Base-by-base conservation (phyloP, 2,888 invertebrate genomes). In the Cerastoderma edule region DNA sequence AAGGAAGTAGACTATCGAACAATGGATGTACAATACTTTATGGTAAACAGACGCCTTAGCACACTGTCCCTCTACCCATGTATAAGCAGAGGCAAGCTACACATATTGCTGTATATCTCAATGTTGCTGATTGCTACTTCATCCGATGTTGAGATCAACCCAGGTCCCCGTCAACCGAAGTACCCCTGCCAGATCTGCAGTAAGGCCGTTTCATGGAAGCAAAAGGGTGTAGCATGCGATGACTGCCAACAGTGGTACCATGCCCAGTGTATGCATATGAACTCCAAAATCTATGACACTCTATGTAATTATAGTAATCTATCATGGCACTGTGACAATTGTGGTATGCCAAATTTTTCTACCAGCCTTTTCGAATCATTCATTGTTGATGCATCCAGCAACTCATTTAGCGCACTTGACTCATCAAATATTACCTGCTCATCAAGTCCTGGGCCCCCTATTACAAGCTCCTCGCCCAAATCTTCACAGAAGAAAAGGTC, bases 141-240 rank as follows among this genome's bases (percentile, higher is more conserved):
- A 28, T 39, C 60, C 19, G 69, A 60, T 13, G 24, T 27, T 32
- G 56, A 69, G 28, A 50, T 39, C 1, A 69, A 69, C 46, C 69
- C 69, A 22, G 69, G 69, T 16, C 69, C 69, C n/a, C 54, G 57
- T 27, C 24, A 27, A n/a, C 69, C 69, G 8, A 69, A 69, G 44
- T 69, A 60, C 24, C 69, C 69, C 5, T 69, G 69, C 33, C 39
- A 44, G 27, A 56, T 60, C 35, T 69, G 60, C 39, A 8, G 27
- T 5, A 69, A 60, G 30, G 69, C 60, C 27, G 22, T n/a, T 27
- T 60, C 16, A 60, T 60, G 57, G 69, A 24, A 22, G 19, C 56
- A 69, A n/a, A 8, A 24, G 24, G 56, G 27, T 4, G 32, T 60
- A 46, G 69, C 46, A 13, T 69, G 69, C 22, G 56, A 56, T 19